Evolutionary conservation across 2,113 vertebrate species (phyloP).

Genomic region (Pelecanoides urinatrix): DNA sequence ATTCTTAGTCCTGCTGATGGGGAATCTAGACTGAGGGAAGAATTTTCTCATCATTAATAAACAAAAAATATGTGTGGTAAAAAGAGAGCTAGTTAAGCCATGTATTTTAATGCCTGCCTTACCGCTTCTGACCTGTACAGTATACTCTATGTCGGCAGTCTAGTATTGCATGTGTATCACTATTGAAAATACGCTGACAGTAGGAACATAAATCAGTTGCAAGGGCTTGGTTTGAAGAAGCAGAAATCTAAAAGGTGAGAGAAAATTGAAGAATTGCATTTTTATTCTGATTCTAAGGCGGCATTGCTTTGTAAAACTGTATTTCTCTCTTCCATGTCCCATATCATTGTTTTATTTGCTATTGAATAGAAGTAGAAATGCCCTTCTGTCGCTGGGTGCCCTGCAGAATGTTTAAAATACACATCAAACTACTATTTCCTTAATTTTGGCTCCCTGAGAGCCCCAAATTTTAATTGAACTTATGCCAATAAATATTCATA

Average conservation of each 20-base stretch:
- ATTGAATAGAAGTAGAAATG: not conserved
- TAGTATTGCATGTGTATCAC: not conserved
- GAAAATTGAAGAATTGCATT: not conserved
- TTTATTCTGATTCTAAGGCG: not conserved
- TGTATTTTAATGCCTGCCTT: not conserved
- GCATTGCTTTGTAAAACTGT: not conserved
- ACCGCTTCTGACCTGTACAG: not conserved
- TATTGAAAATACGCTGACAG: not conserved
- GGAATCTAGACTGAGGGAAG: not conserved
- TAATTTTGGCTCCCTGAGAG: not conserved
- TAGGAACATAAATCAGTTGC: not conserved
- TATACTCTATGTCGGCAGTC: not conserved
- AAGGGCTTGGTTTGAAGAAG: not conserved
- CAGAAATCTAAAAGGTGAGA: not conserved
- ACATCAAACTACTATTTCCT: not conserved
- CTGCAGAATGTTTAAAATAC: not conserved
- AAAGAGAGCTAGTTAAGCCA: not conserved
- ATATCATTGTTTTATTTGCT: not conserved
- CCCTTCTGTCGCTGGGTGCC: not conserved
- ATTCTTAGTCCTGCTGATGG: not conserved
- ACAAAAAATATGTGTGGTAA: not conserved
- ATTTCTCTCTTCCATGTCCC: not conserved
- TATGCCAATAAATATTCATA: not conserved
- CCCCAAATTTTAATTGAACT: not conserved
- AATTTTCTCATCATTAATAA: not conserved